phyloP scores from a whole-genome alignment of 2,797 vertebrate genomes.

The Clarias platycephalus region DNA sequence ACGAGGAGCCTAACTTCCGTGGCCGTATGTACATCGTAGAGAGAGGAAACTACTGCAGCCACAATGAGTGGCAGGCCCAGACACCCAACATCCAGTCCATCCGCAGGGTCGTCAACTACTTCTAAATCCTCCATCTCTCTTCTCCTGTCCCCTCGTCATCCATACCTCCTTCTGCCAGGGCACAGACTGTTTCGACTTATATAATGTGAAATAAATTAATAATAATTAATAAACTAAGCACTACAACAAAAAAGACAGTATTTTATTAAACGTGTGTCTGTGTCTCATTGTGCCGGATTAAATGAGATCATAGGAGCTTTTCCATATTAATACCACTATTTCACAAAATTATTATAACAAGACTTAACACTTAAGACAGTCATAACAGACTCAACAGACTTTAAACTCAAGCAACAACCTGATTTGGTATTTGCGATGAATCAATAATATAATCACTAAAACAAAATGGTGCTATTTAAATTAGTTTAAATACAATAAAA shows the following conservation, averaged over 20 bases:
- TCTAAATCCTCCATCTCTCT: slow-evolving; percentile 67
- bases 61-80: slow-evolving; percentile 83
- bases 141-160: neutral
- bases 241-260: slow-evolving; percentile 54
- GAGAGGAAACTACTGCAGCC: slow-evolving; percentile 83
- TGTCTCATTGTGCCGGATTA: slow-evolving; percentile 26
- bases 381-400: neutral
- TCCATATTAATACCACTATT: neutral
- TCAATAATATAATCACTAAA: neutral
- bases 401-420: neutral
- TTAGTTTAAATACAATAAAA: neutral
- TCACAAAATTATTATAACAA: neutral
- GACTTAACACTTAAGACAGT: neutral
- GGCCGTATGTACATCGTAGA: slow-evolving; percentile 91
- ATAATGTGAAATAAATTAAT: slow-evolving; percentile 66
- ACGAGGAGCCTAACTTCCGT: slow-evolving; percentile 90
- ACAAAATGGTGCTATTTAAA: neutral
- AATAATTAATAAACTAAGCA: slow-evolving; percentile 21
- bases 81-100: slow-evolving; percentile 87
- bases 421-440: neutral
- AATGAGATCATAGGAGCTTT: neutral
- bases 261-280: slow-evolving; percentile 66
- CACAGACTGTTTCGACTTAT: slow-evolving; percentile 51
- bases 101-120: slow-evolving; percentile 87
- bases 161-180: slow-evolving; percentile 40